Conservation (phyloP, 1,140 invertebrate species). For the Drosophila prosaltans region DNA sequence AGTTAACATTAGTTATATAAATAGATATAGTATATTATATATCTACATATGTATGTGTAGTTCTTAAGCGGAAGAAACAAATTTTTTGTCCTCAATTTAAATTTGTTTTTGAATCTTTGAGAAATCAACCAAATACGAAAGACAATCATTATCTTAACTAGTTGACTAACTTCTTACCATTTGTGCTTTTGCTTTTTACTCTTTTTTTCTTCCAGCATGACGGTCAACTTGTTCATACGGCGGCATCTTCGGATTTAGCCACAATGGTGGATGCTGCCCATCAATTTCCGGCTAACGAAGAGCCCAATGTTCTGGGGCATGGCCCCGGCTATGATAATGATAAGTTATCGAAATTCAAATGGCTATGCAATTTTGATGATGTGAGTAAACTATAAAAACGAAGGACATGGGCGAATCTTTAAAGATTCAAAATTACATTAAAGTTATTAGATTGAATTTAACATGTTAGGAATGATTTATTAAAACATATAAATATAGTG, state of each 20-base stretch:
- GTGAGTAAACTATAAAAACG: conserved; percentile 55
- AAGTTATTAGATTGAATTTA: no score
- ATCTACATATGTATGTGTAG: neutral
- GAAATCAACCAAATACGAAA: neutral
- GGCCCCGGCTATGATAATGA: conserved; percentile 63
- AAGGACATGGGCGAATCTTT: conserved; percentile 1
- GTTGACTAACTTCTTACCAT: conserved; percentile 7
- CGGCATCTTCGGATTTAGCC: conserved; percentile 32
- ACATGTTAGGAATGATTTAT: no score
- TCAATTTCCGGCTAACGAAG: conserved; percentile 81
- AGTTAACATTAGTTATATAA: conserved; percentile 42
- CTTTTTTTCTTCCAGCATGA: conserved; percentile 47
- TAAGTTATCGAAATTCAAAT: conserved; percentile 67
- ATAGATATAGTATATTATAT: neutral
- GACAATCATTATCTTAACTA: neutral
- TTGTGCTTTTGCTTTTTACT: conserved; percentile 14
- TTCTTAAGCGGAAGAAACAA: conserved; percentile 47
- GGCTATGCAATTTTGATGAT: conserved; percentile 79
- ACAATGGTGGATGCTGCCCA: conserved; percentile 57
- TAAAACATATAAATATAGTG: no score
- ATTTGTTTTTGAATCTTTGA: conserved; percentile 34
- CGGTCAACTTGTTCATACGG: conserved; percentile 50
- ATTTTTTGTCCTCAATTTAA: conserved; percentile 49
- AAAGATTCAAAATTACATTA: neutral
- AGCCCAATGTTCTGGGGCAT: conserved; percentile 77